Evolutionary conservation across 2,797 vertebrate genomes (phyloP).

Genomic region (Stomatorhinus walkeri): DNA sequence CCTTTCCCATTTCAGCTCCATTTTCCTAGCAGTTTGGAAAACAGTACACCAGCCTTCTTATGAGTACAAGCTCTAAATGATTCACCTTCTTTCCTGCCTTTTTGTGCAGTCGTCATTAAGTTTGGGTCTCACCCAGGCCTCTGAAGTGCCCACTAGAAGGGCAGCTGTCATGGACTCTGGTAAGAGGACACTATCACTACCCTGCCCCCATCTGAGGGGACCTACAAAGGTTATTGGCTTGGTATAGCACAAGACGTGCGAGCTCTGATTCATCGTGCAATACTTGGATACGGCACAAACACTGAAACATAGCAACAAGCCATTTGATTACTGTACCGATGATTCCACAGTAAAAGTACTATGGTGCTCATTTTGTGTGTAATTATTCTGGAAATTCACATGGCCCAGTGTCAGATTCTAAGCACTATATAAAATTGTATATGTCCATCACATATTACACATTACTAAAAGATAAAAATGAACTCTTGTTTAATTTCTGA

Average conservation of each 20-base stretch:
- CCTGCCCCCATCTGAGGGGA: conserved; percentile 38
- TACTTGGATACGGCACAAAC: conserved; percentile 47
- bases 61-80: background rate
- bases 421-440: background rate
- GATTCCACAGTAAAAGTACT: conserved; percentile 29
- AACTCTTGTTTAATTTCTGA: background rate
- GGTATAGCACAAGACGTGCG: conserved; percentile 29
- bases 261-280: conserved; percentile 40
- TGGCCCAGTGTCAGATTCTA: background rate
- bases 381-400: conserved; percentile 5
- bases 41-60: background rate
- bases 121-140: conserved; percentile 23
- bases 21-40: background rate
- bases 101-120: background rate
- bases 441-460: background rate
- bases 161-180: conserved; percentile 39
- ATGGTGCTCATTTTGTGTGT: background rate
- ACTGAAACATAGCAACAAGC: conserved; percentile 61
- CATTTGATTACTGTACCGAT: conserved; percentile 36
- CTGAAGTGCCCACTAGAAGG: conserved; percentile 20
- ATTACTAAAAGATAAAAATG: background rate
- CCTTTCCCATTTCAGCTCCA: background rate
- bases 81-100: background rate
- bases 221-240: conserved; percentile 49
- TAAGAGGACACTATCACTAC: conserved; percentile 31